phyloP scores from a whole-genome alignment of 2,888 invertebrate species.

The Diaphora mendica region DNA sequence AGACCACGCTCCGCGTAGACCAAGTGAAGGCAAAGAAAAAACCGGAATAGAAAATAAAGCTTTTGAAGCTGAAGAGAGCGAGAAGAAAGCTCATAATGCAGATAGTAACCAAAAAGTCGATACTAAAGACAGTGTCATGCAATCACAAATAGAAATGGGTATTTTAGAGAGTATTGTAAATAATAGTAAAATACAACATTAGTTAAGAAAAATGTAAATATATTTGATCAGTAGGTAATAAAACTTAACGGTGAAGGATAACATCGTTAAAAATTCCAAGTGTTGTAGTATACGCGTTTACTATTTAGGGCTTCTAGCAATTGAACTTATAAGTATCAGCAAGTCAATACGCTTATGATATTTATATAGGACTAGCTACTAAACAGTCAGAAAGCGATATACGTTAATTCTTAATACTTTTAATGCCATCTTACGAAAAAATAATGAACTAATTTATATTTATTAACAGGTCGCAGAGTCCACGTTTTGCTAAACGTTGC shows the following conservation, averaged over 20 bases:
- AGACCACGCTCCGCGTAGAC: constrained; percentile 38
- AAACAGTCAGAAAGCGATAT: neutral
- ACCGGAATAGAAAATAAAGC: constrained; percentile 78
- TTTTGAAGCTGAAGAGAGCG: constrained; percentile 76
- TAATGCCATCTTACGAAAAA: neutral
- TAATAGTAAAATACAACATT: constrained; percentile 70
- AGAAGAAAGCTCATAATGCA: constrained; percentile 53
- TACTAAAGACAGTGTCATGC: constrained; percentile 60
- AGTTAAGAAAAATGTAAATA: constrained; percentile 13
- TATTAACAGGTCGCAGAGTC: too few relatives aligned
- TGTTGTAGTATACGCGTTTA: neutral
- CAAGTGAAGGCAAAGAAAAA: constrained; percentile 58
- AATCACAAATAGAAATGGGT: constrained; percentile 77
- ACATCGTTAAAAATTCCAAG: constrained; percentile 10
- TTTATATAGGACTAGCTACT: neutral
- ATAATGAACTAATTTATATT: neutral
- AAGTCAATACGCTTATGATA: neutral
- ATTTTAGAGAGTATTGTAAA: constrained; percentile 77
- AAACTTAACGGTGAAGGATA: constrained; percentile 24
- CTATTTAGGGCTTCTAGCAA: neutral
- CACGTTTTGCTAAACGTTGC: neutral
- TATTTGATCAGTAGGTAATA: neutral
- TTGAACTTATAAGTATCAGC: neutral
- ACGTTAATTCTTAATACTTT: neutral
- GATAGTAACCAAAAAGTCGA: constrained; percentile 43